Conservation (phyloP, 1,140 invertebrate genomes). For the Acromyrmex charruanus region DNA sequence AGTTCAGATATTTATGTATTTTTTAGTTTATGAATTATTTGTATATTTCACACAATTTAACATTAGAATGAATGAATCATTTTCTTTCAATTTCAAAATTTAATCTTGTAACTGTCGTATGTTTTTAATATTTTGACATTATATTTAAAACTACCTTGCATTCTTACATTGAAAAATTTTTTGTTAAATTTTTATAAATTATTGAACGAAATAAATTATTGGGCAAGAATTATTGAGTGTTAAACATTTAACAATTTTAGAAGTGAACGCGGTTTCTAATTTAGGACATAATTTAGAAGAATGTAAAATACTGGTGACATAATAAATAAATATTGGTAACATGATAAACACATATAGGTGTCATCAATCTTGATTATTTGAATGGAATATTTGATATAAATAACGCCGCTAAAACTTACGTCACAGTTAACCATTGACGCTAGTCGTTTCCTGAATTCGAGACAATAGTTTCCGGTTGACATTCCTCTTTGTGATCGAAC, state of each 20-base stretch:
- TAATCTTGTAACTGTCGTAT: neutral
- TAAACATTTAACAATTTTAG: neutral
- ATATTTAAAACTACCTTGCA: neutral
- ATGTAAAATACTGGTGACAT: neutral
- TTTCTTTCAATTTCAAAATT: neutral
- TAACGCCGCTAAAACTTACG: neutral
- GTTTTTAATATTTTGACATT: neutral
- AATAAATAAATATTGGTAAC: neutral
- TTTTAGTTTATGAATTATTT: neutral
- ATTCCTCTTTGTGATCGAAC: conserved; percentile 34
- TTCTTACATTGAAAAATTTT: neutral
- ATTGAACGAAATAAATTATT: too few relatives aligned
- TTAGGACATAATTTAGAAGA: neutral
- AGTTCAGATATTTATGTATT: neutral
- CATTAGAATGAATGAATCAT: neutral
- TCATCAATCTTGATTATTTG: neutral
- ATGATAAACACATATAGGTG: neutral
- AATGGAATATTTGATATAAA: conserved; percentile 4
- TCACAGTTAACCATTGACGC: neutral
- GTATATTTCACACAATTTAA: neutral
- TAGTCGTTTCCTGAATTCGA: neutral
- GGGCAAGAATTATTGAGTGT: neutral
- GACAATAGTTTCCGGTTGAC: conserved; percentile 33
- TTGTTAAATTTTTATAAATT: neutral
- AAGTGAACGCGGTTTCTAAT: neutral